Evolutionary conservation across 2,113 vertebrate genomes (phyloP), one percentile per base, ranked within the genome.

Genomic region (Sialia sialis): DNA sequence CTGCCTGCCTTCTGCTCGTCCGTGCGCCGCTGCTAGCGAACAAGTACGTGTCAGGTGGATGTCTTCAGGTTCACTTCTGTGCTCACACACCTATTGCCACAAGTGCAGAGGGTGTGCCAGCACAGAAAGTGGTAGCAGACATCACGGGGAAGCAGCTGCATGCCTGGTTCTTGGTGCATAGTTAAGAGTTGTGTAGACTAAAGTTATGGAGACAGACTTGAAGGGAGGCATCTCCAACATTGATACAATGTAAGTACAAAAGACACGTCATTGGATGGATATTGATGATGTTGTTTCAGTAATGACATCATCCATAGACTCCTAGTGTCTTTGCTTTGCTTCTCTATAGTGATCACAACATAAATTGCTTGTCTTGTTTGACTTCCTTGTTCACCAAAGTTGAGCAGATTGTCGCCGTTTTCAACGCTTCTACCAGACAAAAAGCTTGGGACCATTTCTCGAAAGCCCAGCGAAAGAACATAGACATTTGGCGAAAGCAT

Each of bases 401-500:
- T 98, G 99, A 99, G 98, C 99, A 99, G 99, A 99, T 99, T 98
- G 98, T 98, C 97, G 98, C 98, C 97, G 99, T 99, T 98, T 99
- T 99, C 98, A 99, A 98, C 98, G 99, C 99, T 97, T 98, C 99
- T 97, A 98, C 98, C 98, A 98, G 99, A 98, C 99, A 99, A 99
- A 99, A 99, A 99, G 99, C 99, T 97, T 99, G 99, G 99, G 99
- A 99, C 98, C 99, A 99, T 99, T 99, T 99, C 99, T 99, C 99
- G 97, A 99, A 99, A 99, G 99, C 99, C 93, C 99, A 99, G 98
- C 99, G 99, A 98, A 99, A 99, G 99, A 99, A 99, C 99, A 99
- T 99, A 98, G 99, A 99, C 98, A 99, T 99, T 98, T 99, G 99
- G 99, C 98, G 99, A 98, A 99, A 99, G 97, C 99, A 99, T 97